Evolutionary conservation across 2,797 vertebrate genomes (phyloP), one percentile per base, ranked within the genome.

Genomic region (Sternarchorhynchus goeldii): DNA sequence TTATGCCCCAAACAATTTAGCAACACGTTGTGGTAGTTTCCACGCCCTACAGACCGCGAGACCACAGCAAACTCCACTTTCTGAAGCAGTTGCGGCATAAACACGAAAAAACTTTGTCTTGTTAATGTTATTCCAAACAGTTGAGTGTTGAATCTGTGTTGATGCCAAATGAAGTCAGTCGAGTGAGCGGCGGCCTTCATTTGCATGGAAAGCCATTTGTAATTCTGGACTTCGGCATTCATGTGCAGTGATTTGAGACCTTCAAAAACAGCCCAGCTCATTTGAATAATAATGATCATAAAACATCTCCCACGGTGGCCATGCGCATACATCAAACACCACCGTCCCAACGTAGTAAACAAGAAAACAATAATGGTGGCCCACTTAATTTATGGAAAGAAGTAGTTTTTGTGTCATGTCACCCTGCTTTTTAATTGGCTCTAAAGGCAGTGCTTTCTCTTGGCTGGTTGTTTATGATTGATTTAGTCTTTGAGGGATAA

Each of bases 221-320:
- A 91, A 93, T 88, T 91, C 90, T 88, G 91, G 91, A 91, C 90
- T 91, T 92, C 89, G 89, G 89, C 91, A 90, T 91, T 93, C 90
- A 91, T 91, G 91, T 91, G 92, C 92, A 91, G 86, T 93, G 91
- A 93, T 93, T 93, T 93, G 92, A 89, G 91, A 93, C 91, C 90
- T 93, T 90, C 91, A 93, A 91, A 93, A 93, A 90, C 91, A 91
- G 90, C 90, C 90, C 88, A 81, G 87, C 91, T 93, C 90, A 94
- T 93, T 93, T 93, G 89, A 93, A 93, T 93, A 93, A 92, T 93
- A 93, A 93, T 92, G 92, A 91, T 92, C 91, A 91, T 92, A 91
- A 93, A 92, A 91, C 90, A 91, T 87, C 86, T 90, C 85, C 92
- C 90, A 81, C 84, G 83, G 91, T 90, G 84, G 7, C 87, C 82